Base-by-base conservation (phyloP, 2,797 vertebrate species). In the Lacerta bilineata region DNA sequence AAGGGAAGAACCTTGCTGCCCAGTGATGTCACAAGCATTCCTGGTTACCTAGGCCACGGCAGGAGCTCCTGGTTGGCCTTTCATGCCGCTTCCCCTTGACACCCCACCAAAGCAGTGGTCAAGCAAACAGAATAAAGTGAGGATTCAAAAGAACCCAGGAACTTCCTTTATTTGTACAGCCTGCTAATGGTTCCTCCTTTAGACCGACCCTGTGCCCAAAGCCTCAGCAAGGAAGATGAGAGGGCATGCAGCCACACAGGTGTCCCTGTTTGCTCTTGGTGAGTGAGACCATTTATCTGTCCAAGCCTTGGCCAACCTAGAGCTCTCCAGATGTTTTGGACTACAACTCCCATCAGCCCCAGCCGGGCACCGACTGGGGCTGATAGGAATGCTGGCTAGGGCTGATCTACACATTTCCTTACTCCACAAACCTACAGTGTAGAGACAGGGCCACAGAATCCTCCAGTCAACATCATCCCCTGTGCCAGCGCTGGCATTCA, bases 191-290 rank as follows among this genome's bases (percentile, higher is more conserved):
- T 7, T 6, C 36, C 4, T 39, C 4, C 3, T 1, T 41, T 68
- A 33, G 18, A 10, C 10, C 72, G 46, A 20, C 69, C 43, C 8
- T 61, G 87, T 36, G n/a, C 61, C n/a, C 0, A 75, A 43, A 59
- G 13, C 11, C 10, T 64, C 55, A 13, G 17, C 55, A 69, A 72
- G 27, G 2, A 15, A 2, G 1, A 92, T 15, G 36, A 11, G 2
- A 90, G 87, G 92, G 89, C 1, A 0, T 18, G 29, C 17, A 75
- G 77, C 69, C 36, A 88, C 0, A 1, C 17, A 78, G 89, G 36
- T 10, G 81, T 88, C 15, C 61, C 87, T 94, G 72, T 7, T 93
- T 81, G 83, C 90, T 86, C 87, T 64, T 15, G 92, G 95, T 96
- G 87, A 96, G 95, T 93, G 87, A 41, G 43, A 88, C 64, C 33